Conservation (phyloP, 1,140 invertebrate species). For the Tyrophagus putrescentiae region DNA sequence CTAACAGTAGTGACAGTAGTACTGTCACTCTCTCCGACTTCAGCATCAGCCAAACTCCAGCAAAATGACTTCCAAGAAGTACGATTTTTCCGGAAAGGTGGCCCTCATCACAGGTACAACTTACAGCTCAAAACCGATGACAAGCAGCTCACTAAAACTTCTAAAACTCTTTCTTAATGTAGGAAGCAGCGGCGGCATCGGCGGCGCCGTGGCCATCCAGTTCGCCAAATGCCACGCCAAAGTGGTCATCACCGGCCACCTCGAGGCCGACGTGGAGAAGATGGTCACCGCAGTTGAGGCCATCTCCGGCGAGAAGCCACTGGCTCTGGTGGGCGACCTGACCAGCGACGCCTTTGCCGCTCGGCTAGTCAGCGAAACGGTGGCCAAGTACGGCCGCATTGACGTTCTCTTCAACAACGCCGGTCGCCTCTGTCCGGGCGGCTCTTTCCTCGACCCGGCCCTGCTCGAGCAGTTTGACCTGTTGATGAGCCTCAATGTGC, state of each 20-base stretch:
- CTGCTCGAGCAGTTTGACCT: neutral
- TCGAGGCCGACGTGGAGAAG: slow-evolving; percentile 46
- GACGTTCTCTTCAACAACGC: slow-evolving; percentile 21
- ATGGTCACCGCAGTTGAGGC: slow-evolving; percentile 44
- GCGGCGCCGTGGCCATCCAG: slow-evolving; percentile 54
- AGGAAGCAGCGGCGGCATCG: slow-evolving; percentile 63
- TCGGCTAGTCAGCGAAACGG: slow-evolving; percentile 57
- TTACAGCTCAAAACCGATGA: no score
- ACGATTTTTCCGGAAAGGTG: slow-evolving; percentile 16
- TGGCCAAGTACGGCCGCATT: slow-evolving; percentile 9
- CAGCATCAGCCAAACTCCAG: no score
- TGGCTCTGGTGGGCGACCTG: slow-evolving; percentile 62
- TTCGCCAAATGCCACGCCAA: slow-evolving; percentile 55
- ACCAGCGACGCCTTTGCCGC: slow-evolving; percentile 62
- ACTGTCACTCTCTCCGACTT: no score
- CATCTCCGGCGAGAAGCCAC: neutral
- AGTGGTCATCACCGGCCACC: slow-evolving; percentile 55
- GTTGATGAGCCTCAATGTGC: neutral
- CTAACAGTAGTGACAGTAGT: no score
- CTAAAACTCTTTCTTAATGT: no score
- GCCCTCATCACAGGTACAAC: slow-evolving; percentile 10
- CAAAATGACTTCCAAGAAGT: slow-evolving; percentile 1
- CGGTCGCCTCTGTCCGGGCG: neutral
- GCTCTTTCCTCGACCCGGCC: neutral
- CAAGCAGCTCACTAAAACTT: no score